Evolutionary conservation across 2,888 invertebrate species (phyloP), one percentile per base, ranked within the genome.

Genomic region (Polymixis lichenea): DNA sequence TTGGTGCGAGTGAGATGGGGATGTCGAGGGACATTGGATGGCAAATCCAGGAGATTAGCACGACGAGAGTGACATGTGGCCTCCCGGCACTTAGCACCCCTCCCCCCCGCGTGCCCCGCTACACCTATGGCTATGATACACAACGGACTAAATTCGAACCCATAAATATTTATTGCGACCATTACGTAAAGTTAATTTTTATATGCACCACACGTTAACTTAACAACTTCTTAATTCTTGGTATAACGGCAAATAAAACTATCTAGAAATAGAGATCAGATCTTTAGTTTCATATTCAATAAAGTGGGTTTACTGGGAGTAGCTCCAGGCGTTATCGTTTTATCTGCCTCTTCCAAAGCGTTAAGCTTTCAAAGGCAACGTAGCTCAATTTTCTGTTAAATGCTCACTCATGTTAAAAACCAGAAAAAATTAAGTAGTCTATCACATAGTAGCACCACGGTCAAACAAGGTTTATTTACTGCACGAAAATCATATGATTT

Each of bases 11-110:
- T 82, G 93, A 90, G 96, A 96, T 56, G 88, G 89, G 81, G 86
- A 88, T 89, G 83, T 86, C 82, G 88, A 93, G 95, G 96, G 96
- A 95, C 95, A 95, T 91, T 89, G 95, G 91, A 95, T 95, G 93
- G 96, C 94, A 96, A 96, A 96, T 96, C 96, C 96, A 92, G 92
- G 95, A 96, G 96, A 96, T 96, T 96, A 96, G 96, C 94, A 94
- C 92, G 95, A 95, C 95, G 94, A 95, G 93, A 94, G 95, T 94
- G 96, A 96, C 96, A 96, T 96, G 96, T 96, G 96, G 96, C 95
- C 93, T 94, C 94, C 91, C 91, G 93, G 94, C 96, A 95, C 95
- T 96, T 95, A 95, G 95, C 94, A 90, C 93, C 91, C 94, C 94
- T 15, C 81, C 82, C 72, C 81, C 91, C 88, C 87, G 85, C 88